Conservation (phyloP, 1,140 invertebrate species). For the Bombus vancouverensis region DNA sequence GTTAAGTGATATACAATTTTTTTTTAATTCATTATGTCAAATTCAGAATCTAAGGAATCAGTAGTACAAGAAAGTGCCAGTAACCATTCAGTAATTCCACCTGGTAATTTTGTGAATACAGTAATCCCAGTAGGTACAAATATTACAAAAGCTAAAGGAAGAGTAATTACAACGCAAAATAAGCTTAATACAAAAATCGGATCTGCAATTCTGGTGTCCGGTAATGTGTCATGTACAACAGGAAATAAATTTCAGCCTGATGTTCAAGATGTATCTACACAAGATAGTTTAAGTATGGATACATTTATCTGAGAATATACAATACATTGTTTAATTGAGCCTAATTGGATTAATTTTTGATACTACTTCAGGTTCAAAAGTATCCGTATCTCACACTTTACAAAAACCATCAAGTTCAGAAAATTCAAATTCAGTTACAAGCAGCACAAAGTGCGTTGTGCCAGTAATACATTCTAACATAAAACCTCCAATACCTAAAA, state of each 20-base stretch:
- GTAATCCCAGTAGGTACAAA: conserved; percentile 58
- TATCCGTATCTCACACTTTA: conserved; percentile 52
- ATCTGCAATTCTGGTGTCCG: conserved; percentile 25
- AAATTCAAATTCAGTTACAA: conserved; percentile 42
- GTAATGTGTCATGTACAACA: conserved; percentile 7
- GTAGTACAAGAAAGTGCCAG: conserved; percentile 37
- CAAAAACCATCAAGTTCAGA: conserved; percentile 56
- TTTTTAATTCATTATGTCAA: background rate
- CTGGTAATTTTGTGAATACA: conserved; percentile 53
- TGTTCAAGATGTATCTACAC: conserved; percentile 57
- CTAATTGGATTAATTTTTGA: background rate
- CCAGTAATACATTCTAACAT: conserved; percentile 48
- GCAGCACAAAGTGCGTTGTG: conserved; percentile 34
- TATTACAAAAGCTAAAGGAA: conserved; percentile 59
- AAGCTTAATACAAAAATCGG: conserved; percentile 60
- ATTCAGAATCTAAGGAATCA: conserved; percentile 35
- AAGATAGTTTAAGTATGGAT: conserved; percentile 67
- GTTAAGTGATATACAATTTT: background rate
- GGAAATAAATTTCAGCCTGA: conserved; percentile 60
- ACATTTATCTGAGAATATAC: background rate
- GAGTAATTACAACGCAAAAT: conserved; percentile 37
- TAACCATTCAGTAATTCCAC: conserved; percentile 50
- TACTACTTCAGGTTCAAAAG: conserved; percentile 61
- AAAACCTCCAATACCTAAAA: conserved; percentile 43
- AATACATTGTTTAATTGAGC: background rate